phyloP scores from a whole-genome alignment of 1,140 invertebrate species.

The Phenacoccus solenopsis region DNA sequence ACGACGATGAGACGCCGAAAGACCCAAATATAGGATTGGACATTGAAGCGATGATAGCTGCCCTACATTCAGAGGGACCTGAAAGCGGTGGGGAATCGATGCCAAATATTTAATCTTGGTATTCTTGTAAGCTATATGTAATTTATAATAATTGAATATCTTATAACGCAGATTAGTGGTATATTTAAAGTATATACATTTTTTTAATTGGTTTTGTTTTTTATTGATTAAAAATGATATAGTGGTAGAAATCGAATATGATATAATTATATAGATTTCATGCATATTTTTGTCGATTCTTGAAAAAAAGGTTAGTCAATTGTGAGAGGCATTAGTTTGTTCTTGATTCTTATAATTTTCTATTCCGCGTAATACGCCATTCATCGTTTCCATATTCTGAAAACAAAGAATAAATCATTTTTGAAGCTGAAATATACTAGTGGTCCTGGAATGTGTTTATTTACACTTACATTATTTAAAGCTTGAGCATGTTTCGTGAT shows the following conservation, averaged over 20 bases:
- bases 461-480: not conserved
- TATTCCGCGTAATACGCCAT: not conserved
- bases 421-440: not conserved
- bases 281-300: not conserved
- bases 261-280: not conserved
- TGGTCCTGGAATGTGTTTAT: not conserved
- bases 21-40: constrained; percentile 13
- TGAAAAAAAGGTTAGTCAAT: too few relatives aligned
- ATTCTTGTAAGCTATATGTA: not conserved
- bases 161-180: not conserved
- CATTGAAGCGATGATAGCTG: constrained; percentile 23
- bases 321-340: too few relatives aligned
- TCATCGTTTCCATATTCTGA: not conserved
- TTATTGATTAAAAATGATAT: not conserved
- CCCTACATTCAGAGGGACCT: constrained; percentile 21
- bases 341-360: not conserved
- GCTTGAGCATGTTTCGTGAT: not conserved
- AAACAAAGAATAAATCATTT: not conserved
- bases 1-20: constrained; percentile 1
- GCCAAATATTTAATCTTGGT: not conserved
- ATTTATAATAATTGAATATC: too few relatives aligned
- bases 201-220: not conserved
- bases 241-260: not conserved
- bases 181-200: too few relatives aligned
- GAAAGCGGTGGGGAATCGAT: not conserved